Evolutionary conservation across 35 echinoderm and acorn worm species (phyloP).

Genomic region (Holothuria glaberrima): DNA sequence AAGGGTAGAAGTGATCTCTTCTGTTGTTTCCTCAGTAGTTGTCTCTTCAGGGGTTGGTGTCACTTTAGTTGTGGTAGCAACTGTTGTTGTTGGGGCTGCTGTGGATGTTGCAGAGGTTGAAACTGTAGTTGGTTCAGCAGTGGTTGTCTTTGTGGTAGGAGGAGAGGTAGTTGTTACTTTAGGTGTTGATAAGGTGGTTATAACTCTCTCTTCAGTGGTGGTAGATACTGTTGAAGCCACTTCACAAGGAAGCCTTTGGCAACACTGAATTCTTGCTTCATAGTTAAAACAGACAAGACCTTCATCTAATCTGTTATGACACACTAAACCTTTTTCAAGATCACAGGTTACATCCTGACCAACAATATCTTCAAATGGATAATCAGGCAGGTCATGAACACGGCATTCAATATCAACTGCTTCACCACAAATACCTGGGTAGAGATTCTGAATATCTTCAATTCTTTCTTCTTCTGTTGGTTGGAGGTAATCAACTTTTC

Average conservation of each 20-base stretch:
- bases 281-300: conserved; percentile 26
- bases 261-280: conserved; percentile 27
- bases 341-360: conserved; percentile 36
- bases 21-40: not conserved
- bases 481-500: conserved; percentile 1
- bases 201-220: not conserved
- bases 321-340: conserved; percentile 31
- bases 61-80: not conserved
- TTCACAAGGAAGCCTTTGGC: conserved; percentile 13
- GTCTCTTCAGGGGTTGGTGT: not conserved
- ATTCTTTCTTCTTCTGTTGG: conserved; percentile 37
- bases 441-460: not conserved
- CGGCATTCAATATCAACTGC: conserved; percentile 26
- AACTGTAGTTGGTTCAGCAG: not conserved
- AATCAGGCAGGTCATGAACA: conserved; percentile 13
- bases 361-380: conserved; percentile 42
- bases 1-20: not conserved
- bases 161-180: not conserved
- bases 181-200: not conserved
- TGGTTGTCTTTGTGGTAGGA: conserved; percentile 9
- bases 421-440: conserved; percentile 32
- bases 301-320: not conserved
- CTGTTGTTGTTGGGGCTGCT: too few species aligned
- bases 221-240: not conserved
- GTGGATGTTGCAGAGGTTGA: too few species aligned